phyloP scores from a whole-genome alignment of 2,888 invertebrate species.

The Phyllotreta cruciferae region DNA sequence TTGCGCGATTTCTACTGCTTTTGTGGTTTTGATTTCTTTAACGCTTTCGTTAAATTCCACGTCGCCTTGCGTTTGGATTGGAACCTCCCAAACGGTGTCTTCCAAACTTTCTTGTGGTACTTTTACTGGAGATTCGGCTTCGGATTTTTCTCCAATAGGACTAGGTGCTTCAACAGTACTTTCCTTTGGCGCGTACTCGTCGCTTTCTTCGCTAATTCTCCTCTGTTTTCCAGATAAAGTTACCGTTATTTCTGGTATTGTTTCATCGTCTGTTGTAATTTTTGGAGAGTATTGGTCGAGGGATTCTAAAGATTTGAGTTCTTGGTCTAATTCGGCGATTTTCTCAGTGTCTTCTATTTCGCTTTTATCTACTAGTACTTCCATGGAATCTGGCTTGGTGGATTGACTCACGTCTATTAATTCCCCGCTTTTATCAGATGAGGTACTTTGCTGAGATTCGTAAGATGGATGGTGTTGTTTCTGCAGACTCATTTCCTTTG shows the following conservation, averaged over 20 bases:
- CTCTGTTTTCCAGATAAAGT: conserved; percentile 59
- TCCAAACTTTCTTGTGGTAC: conserved; percentile 62
- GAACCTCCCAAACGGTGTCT: conserved; percentile 64
- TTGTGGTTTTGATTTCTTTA: conserved; percentile 32
- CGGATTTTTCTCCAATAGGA: conserved; percentile 39
- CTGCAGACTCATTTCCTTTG: conserved; percentile 32
- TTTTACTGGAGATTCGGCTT: conserved; percentile 52
- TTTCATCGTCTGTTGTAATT: conserved; percentile 46
- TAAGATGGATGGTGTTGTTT: conserved; percentile 48
- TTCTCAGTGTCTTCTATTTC: conserved; percentile 63
- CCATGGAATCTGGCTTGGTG: conserved; percentile 60
- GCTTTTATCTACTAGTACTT: conserved; percentile 63
- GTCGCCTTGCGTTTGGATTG: conserved; percentile 58
- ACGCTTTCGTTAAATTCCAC: conserved; percentile 56
- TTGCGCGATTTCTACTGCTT: conserved; percentile 30
- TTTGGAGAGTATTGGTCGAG: conserved; percentile 48
- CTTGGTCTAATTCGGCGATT: conserved; percentile 59
- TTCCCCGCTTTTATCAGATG: conserved; percentile 47
- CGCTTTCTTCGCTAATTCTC: conserved; percentile 59
- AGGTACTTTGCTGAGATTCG: conserved; percentile 54
- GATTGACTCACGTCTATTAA: conserved; percentile 47
- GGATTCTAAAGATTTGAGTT: conserved; percentile 55
- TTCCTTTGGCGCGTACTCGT: conserved; percentile 48
- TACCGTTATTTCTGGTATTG: conserved; percentile 59
- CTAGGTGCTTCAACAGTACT: conserved; percentile 8